These are phyloP conservation scores for Albula goreensis DNA, from an alignment of 2,113 vertebrate genomes.

Conservation along the genomic window DNA sequence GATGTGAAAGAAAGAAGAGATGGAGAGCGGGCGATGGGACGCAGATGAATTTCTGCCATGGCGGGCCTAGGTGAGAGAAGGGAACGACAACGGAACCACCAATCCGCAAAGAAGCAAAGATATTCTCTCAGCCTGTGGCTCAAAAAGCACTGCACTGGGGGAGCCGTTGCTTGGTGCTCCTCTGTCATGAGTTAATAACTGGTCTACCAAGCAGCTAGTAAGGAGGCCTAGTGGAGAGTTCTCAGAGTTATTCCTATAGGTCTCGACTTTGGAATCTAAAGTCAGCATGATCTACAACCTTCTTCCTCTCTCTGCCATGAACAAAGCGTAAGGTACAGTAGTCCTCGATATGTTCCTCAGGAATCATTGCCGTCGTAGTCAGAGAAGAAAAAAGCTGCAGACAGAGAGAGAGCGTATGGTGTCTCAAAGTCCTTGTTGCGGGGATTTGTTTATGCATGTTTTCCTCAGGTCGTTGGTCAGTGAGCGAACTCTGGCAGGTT, in stretches of 20 bases:
- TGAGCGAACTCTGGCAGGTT: not conserved
- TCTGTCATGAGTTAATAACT: constrained; percentile 13
- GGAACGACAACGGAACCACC: not conserved
- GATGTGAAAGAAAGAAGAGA: not conserved
- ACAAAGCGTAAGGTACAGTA: not conserved
- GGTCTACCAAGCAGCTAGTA: constrained; percentile 25
- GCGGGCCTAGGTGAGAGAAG: not conserved
- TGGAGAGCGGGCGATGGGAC: not conserved
- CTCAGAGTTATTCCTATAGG: not conserved
- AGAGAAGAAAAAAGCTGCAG: constrained; percentile 35
- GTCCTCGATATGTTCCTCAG: constrained; percentile 20
- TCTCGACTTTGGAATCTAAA: constrained; percentile 34
- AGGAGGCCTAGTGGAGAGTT: constrained; percentile 5
- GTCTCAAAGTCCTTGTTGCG: constrained; percentile 22
- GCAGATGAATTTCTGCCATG: not conserved
- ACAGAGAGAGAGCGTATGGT: constrained; percentile 35
- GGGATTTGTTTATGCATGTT: not conserved
- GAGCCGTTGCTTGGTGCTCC: constrained; percentile 5
- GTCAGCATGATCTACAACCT: not conserved
- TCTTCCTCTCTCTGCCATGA: constrained; percentile 16
- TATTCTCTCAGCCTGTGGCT: constrained; percentile 3
- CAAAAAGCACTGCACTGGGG: not conserved
- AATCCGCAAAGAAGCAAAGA: constrained; percentile 6
- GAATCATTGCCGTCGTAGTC: not conserved
- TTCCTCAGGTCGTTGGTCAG: constrained; percentile 13